Evolutionary conservation across 1,140 invertebrate genomes (phyloP), one percentile per base, ranked within the genome.

Genomic region (Catajapyx aquilonaris): DNA sequence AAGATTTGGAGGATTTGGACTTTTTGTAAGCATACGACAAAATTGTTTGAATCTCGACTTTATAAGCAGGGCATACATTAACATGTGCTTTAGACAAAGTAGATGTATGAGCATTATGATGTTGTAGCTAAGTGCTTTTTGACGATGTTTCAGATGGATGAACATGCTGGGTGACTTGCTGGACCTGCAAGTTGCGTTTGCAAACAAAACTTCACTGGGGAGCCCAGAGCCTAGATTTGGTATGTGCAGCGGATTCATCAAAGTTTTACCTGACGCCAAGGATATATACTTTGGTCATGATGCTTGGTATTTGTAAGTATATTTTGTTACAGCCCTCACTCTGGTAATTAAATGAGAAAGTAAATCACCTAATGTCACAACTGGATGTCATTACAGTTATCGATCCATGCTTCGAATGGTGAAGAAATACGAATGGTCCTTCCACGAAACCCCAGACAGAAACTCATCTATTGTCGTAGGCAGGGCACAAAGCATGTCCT

Each of bases 241-340:
- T 19, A 42, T 42, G 21, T 76, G 73, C 44, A 76, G 73, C 16
- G 72, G 68, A 23, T 51, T 76, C 2, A 59, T 77, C 28, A 75
- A 75, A 54, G 44, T 74, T 19, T 48, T 71, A 31, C 60, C 64
- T 7, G 60, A 55, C 20, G 57, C 62, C 44, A 53, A 54, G 13
- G 71, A 76, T 45, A 46, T 76, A 2, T 68, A 61, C 44, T 57
- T 68, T 4, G 57, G 68, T 3, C 73, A 77, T 50, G 70, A 69
- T 32, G 71, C 74, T 1, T 76, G 73, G 73, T 59, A 48, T 42
- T 46, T 46, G 56, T n/a, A n/a, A n/a, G n/a, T n/a, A n/a, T n/a
- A n/a, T n/a, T n/a, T n/a, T n/a, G n/a, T n/a, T n/a, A n/a, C n/a
- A n/a, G n/a, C n/a, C n/a, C n/a, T n/a, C n/a, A n/a, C n/a, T n/a